A percentile compares a stretch with the other conserved stretches of the same genome.
phyloP scores from a whole-genome alignment of 2,113 vertebrate species.

The Cyanocitta stelleri region DNA sequence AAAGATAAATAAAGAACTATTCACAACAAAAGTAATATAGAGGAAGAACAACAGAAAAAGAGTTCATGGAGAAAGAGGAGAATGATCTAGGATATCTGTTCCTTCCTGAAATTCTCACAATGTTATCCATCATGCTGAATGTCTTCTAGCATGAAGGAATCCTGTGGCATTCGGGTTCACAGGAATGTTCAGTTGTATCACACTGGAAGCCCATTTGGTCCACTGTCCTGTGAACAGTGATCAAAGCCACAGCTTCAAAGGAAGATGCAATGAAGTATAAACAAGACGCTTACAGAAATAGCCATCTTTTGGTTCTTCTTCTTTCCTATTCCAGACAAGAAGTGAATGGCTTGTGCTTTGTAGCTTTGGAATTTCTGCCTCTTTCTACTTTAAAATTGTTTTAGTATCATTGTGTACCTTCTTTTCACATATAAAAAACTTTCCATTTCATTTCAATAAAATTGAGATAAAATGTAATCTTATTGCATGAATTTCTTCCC shows the following conservation, averaged over 20 bases:
- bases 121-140: constrained; percentile 4
- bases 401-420: neutral
- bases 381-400: neutral
- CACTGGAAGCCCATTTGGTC: constrained; percentile 12
- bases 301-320: neutral
- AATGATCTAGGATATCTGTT: neutral
- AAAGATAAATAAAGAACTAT: neutral
- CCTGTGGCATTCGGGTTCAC: constrained; percentile 10
- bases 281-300: neutral
- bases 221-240: constrained; percentile 20
- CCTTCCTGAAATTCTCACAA: neutral
- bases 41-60: neutral
- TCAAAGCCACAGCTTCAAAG: constrained; percentile 47
- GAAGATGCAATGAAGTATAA: constrained; percentile 24
- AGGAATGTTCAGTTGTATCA: neutral
- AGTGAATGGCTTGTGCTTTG: neutral
- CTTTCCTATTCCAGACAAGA: neutral
- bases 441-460: neutral
- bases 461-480: neutral
- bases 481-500: neutral
- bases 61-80: neutral
- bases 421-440: neutral
- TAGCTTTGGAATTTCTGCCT: neutral
- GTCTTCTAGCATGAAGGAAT: constrained; percentile 47
- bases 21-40: neutral